A percentile compares a stretch with the other conserved stretches of the same genome.
phyloP scores from a whole-genome alignment of 2,888 invertebrate species.

The Trissoscelio sp. region DNA sequence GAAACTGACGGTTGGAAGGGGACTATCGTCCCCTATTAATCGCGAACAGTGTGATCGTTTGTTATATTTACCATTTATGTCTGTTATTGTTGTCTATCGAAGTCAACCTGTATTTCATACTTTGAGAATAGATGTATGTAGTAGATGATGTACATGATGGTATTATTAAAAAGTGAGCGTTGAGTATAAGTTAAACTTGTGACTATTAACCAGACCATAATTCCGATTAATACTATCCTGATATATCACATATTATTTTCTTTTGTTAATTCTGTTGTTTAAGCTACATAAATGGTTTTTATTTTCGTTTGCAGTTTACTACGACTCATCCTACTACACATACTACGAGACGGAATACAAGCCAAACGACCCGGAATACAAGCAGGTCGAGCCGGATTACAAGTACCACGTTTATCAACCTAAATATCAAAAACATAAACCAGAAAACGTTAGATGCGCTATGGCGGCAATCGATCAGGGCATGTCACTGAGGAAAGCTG shows the following conservation, averaged over 20 bases:
- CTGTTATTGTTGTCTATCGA: not conserved
- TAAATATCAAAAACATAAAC: slow-evolving; percentile 52
- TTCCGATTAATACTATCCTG: slow-evolving; percentile 16
- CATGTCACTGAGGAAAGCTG: slow-evolving; percentile 78
- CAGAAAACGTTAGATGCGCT: slow-evolving; percentile 70
- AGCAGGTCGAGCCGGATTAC: slow-evolving; percentile 17
- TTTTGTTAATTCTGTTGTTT: not conserved
- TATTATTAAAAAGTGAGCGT: slow-evolving; percentile 40
- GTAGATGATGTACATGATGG: slow-evolving; percentile 18
- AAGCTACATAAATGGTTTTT: slow-evolving; percentile 53
- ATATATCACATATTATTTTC: not conserved
- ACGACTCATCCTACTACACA: too few species aligned
- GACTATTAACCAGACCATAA: slow-evolving; percentile 20
- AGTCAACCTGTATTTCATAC: slow-evolving; percentile 9
- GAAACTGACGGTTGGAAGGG: not conserved
- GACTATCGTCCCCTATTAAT: not conserved
- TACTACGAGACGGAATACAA: too few species aligned
- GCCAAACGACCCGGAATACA: too few species aligned
- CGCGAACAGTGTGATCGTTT: slow-evolving; percentile 3
- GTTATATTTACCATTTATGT: not conserved
- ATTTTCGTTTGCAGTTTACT: slow-evolving; percentile 61
- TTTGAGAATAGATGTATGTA: slow-evolving; percentile 25
- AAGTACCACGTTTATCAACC: slow-evolving; percentile 40
- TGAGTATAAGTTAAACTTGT: slow-evolving; percentile 26
- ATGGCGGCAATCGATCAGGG: slow-evolving; percentile 75